Evolutionary conservation across 2,113 vertebrate species (phyloP).

Genomic region (Percopsis transmontana): DNA sequence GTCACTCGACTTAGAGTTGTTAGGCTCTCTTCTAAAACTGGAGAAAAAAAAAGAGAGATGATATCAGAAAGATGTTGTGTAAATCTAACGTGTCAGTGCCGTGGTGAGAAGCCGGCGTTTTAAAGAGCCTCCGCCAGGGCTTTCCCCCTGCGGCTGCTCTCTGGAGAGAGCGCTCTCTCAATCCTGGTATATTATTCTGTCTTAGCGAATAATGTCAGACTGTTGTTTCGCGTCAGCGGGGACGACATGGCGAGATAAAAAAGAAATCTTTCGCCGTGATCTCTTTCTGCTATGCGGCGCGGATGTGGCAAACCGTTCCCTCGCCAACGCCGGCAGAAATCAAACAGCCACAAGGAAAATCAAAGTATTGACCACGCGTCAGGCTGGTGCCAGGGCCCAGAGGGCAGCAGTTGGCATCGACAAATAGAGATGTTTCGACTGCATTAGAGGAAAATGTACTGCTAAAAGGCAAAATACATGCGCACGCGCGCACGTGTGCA

Average conservation of each 20-base stretch:
- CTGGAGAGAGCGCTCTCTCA: slow-evolving; percentile 40
- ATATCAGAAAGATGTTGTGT: slow-evolving; percentile 29
- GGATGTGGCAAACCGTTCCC: slow-evolving; percentile 56
- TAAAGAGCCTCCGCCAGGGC: slow-evolving; percentile 23
- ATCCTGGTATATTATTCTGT: slow-evolving; percentile 53
- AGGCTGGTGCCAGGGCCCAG: slow-evolving; percentile 21
- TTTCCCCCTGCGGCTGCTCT: slow-evolving; percentile 26
- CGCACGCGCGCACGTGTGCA: not conserved
- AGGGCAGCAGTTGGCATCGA: not conserved
- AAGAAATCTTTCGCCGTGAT: slow-evolving; percentile 42
- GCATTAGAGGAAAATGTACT: not conserved
- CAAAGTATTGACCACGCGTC: slow-evolving; percentile 37
- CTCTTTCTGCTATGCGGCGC: slow-evolving; percentile 33
- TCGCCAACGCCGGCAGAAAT: slow-evolving; percentile 48
- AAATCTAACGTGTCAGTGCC: slow-evolving; percentile 54
- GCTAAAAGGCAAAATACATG: not conserved
- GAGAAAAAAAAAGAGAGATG: slow-evolving; percentile 18
- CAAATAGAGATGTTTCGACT: slow-evolving; percentile 1
- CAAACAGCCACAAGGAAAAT: slow-evolving; percentile 48
- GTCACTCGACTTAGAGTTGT: slow-evolving; percentile 18
- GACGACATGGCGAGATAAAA: slow-evolving; percentile 43
- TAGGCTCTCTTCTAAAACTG: slow-evolving; percentile 22
- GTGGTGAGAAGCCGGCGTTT: slow-evolving; percentile 45
- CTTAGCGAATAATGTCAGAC: slow-evolving; percentile 69
- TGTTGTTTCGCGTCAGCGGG: slow-evolving; percentile 64